Conservation (phyloP, 2,888 invertebrate species). For the Priocnemis perturbator region DNA sequence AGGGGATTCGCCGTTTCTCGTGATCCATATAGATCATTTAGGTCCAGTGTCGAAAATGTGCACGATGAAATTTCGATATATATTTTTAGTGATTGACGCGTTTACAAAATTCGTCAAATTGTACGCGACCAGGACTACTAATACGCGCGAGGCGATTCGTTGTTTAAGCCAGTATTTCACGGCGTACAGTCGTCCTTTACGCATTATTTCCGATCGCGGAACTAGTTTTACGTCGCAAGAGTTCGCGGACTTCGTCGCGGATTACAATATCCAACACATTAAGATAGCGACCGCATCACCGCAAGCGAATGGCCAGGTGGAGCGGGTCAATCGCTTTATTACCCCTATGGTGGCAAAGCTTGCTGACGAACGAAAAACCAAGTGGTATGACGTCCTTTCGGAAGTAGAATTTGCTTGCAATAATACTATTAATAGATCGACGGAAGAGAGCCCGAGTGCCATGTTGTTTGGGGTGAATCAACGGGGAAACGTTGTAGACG, state of each 20-base stretch:
- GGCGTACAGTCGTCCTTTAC: constrained; percentile 35
- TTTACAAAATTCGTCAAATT: constrained; percentile 29
- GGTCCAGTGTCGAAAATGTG: neutral
- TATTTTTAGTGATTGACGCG: constrained; percentile 19
- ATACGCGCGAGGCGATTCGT: neutral
- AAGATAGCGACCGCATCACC: constrained; percentile 28
- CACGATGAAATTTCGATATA: constrained; percentile 6
- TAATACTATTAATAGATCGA: constrained; percentile 14
- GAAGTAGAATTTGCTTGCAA: constrained; percentile 36
- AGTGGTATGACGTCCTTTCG: constrained; percentile 26
- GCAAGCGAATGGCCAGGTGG: constrained; percentile 19
- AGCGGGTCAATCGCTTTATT: constrained; percentile 1
- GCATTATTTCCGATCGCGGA: constrained; percentile 31
- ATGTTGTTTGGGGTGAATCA: too few relatives aligned
- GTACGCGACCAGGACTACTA: constrained; percentile 23
- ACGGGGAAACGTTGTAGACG: too few relatives aligned
- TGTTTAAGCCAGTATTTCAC: constrained; percentile 29
- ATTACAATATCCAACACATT: constrained; percentile 22
- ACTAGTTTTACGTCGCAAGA: constrained; percentile 32
- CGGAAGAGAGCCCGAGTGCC: too few relatives aligned
- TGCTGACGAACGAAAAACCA: neutral
- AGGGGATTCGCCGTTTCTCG: constrained; percentile 25
- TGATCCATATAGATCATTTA: constrained; percentile 25
- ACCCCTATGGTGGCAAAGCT: constrained; percentile 12
- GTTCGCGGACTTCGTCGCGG: constrained; percentile 30